Conservation (phyloP, 1,140 invertebrate species). For the Neocloeon triangulifer region DNA sequence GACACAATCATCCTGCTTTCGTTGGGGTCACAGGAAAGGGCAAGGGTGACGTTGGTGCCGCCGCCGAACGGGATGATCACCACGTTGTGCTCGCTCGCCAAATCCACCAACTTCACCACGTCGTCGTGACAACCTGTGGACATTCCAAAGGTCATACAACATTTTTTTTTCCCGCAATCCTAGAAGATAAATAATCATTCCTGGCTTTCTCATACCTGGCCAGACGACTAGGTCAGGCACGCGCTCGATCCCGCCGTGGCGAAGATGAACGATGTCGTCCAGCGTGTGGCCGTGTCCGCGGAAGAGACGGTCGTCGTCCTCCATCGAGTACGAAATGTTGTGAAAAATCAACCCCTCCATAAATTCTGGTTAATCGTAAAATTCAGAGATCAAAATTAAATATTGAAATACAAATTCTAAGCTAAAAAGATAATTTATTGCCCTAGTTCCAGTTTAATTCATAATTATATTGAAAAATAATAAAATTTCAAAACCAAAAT, state of each 20-base stretch:
- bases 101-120: constrained; percentile 54
- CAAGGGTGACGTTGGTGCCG: constrained; percentile 86
- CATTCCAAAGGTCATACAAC: too few relatives aligned
- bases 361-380: constrained; percentile 22
- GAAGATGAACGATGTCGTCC: constrained; percentile 63
- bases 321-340: constrained; percentile 43
- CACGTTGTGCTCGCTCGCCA: constrained; percentile 51
- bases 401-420: too few relatives aligned
- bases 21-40: constrained; percentile 60
- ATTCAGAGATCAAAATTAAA: too few relatives aligned
- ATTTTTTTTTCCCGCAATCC: too few relatives aligned
- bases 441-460: too few relatives aligned
- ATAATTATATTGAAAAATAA: too few relatives aligned
- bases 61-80: constrained; percentile 90
- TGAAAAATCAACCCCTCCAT: constrained; percentile 30
- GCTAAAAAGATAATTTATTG: too few relatives aligned
- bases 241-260: constrained; percentile 35
- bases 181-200: too few relatives aligned
- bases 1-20: constrained; percentile 71
- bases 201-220: constrained; percentile 50
- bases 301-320: constrained; percentile 59
- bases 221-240: constrained; percentile 89
- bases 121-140: constrained; percentile 43
- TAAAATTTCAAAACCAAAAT: too few relatives aligned
- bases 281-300: constrained; percentile 87